A percentile compares a stretch with the other conserved stretches of the same genome.
Evolutionary conservation across 2,888 invertebrate genomes (phyloP).

Genomic region (Hydriomena furcata): DNA sequence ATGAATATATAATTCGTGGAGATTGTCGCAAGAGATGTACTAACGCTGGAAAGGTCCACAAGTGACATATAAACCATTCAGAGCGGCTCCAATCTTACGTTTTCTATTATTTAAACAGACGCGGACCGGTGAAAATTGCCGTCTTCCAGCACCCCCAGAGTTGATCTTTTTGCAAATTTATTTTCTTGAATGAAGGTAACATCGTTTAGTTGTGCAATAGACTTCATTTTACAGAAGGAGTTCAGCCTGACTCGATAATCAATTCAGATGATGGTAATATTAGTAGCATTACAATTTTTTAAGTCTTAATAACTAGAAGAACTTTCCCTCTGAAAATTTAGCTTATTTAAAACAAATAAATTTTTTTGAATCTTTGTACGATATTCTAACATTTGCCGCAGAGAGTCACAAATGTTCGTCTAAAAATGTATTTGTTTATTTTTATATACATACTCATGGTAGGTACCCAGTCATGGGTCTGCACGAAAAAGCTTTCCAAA

Average conservation of each 20-base stretch:
- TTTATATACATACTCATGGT: no score
- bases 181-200: constrained; percentile 23
- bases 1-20: constrained; percentile 75
- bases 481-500: no score
- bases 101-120: constrained; percentile 80
- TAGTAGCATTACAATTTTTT: background rate
- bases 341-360: no score
- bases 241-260: background rate
- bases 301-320: no score
- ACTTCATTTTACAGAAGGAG: constrained; percentile 9
- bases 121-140: constrained; percentile 70
- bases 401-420: no score
- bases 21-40: constrained; percentile 68
- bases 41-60: constrained; percentile 73
- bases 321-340: no score
- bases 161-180: constrained; percentile 29
- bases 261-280: no score
- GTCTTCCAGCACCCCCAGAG: constrained; percentile 52
- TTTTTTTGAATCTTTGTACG: no score
- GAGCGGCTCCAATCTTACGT: constrained; percentile 76
- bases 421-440: no score
- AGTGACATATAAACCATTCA: constrained; percentile 82
- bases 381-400: no score
- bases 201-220: constrained; percentile 18
- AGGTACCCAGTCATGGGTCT: no score